phyloP scores from a whole-genome alignment of 2,113 vertebrate genomes.

The Typhlomys cinereus region DNA sequence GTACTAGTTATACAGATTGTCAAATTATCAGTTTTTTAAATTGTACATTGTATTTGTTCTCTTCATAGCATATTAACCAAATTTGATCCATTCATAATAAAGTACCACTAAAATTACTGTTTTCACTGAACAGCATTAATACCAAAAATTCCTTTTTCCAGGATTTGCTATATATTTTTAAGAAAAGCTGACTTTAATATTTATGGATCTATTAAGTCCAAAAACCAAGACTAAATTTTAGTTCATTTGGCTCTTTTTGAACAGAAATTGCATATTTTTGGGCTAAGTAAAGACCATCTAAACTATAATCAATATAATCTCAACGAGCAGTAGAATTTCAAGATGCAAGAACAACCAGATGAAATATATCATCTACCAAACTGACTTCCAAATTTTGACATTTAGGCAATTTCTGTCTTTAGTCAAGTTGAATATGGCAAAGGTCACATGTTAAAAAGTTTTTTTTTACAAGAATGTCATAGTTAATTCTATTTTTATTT shows the following conservation, averaged over 20 bases:
- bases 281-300: slow-evolving; percentile 41
- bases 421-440: slow-evolving; percentile 55
- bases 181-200: slow-evolving; percentile 53
- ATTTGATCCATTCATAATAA: slow-evolving; percentile 62
- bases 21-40: slow-evolving; percentile 61
- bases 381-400: slow-evolving; percentile 47
- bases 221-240: slow-evolving; percentile 70
- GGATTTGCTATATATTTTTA: slow-evolving; percentile 42
- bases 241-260: slow-evolving; percentile 29
- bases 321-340: slow-evolving; percentile 47
- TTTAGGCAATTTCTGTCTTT: slow-evolving; percentile 32
- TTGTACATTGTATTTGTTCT: slow-evolving; percentile 48
- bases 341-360: slow-evolving; percentile 46
- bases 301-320: slow-evolving; percentile 3
- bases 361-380: slow-evolving; percentile 59
- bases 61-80: slow-evolving; percentile 55
- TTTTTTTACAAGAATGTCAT: slow-evolving; percentile 57
- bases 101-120: slow-evolving; percentile 52
- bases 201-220: slow-evolving; percentile 51
- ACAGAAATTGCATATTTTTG: slow-evolving; percentile 48
- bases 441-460: slow-evolving; percentile 38
- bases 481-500: slow-evolving; percentile 67
- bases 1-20: slow-evolving; percentile 57
- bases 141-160: slow-evolving; percentile 11
- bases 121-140: slow-evolving; percentile 46